Evolutionary conservation across 2,113 vertebrate species (phyloP).

Genomic region (Boleophthalmus pectinirostris): DNA sequence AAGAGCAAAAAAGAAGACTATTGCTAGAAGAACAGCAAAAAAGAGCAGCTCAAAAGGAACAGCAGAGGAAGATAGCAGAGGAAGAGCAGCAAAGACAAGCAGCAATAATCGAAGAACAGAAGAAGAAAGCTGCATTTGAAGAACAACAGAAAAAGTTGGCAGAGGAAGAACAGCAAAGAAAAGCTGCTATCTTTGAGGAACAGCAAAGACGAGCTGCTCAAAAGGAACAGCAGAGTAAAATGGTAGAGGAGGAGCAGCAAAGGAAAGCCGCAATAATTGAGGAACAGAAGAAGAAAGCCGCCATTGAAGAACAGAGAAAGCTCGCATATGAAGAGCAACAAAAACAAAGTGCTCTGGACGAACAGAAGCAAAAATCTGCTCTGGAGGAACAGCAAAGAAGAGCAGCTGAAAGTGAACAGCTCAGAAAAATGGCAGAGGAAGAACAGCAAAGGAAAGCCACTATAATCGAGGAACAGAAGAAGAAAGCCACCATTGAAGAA

Average conservation of each 20-base stretch:
- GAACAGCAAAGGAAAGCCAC: conserved; percentile 5
- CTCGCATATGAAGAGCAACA: background rate
- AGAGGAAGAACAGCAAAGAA: conserved; percentile 1
- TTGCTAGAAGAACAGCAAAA: background rate
- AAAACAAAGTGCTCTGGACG: background rate
- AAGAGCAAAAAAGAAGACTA: conserved; percentile 11
- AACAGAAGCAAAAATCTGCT: conserved; percentile 6
- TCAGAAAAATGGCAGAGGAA: conserved; percentile 14
- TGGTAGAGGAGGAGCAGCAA: conserved; percentile 19
- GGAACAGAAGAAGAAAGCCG: background rate
- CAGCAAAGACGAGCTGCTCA: background rate
- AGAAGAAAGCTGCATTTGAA: background rate
- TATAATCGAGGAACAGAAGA: background rate
- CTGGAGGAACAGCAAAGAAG: conserved; percentile 8
- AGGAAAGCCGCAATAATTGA: background rate
- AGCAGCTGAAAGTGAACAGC: background rate
- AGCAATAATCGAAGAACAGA: background rate
- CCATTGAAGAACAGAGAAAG: background rate
- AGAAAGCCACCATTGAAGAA: background rate
- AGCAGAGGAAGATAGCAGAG: background rate
- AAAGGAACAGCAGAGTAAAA: background rate
- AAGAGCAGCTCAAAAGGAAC: background rate
- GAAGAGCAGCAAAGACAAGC: background rate
- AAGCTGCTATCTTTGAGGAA: background rate
- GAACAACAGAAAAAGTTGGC: background rate